A percentile compares a stretch with the other conserved stretches of the same genome.
These are phyloP conservation scores for Perithous albicinctus DNA, from an alignment of 2,888 invertebrate species.

Conservation along the genomic window DNA sequence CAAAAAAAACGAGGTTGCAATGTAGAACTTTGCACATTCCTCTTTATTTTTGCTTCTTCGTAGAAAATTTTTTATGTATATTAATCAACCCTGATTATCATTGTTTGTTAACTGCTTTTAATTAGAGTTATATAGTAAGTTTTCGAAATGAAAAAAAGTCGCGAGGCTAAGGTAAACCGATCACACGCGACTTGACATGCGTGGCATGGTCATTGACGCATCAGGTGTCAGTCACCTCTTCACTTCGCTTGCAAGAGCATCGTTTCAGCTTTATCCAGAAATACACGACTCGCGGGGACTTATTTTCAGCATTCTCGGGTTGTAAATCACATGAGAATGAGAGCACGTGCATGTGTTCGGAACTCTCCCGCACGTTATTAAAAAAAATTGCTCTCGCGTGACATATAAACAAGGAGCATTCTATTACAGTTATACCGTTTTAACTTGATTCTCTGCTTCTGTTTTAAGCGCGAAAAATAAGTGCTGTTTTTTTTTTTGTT, in stretches of 20 bases:
- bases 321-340: background rate
- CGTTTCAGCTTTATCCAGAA: background rate
- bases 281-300: background rate
- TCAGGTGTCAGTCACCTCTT: constrained; percentile 84
- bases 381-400: background rate
- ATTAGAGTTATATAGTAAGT: too few species aligned
- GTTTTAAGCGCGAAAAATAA: too few species aligned
- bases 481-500: background rate
- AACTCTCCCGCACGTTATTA: background rate
- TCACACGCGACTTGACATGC: constrained; percentile 72
- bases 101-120: too few species aligned
- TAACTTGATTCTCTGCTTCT: too few species aligned
- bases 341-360: constrained; percentile 8
- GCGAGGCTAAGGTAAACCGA: constrained; percentile 56
- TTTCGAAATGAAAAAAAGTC: too few species aligned
- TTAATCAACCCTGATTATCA: too few species aligned
- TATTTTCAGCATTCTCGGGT: background rate
- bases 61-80: too few species aligned
- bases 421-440: too few species aligned
- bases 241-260: constrained; percentile 68
- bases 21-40: too few species aligned
- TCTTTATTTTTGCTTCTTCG: too few species aligned
- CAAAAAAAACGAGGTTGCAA: too few species aligned
- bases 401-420: background rate
- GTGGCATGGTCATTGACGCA: constrained; percentile 83